Base-by-base conservation (phyloP, 2,113 vertebrate genomes). In the Rhinogobius similis region DNA sequence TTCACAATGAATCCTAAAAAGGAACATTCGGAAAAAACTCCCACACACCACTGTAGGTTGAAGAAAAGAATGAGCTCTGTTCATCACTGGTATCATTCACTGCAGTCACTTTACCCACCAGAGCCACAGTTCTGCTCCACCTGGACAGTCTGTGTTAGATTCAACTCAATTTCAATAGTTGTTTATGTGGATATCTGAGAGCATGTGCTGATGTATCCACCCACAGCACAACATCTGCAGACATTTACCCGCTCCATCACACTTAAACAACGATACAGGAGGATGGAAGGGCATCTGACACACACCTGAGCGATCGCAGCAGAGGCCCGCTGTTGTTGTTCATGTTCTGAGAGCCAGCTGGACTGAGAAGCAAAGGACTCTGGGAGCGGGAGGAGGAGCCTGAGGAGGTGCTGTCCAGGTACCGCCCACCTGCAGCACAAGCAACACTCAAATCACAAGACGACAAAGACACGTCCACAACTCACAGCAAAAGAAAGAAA, bases 361-460 rank as follows among this genome's bases (percentile, higher is more conserved):
- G 95, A 74, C 95, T 97, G 41, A 95, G 80, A 76, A 95, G 71
- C 84, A 95, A 82, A 0, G 96, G 95, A 90, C 96, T 97, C 91
- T 96, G 95, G 3, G 96, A 97, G 44, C 95, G 91, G 0, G 95
- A 96, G 0, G 96, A 97, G 0, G 95, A 97, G 39, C 94, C 95
- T 0, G 96, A 97, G 0, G 96, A 97, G 0, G 94, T 95, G 56
- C 95, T 96, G 23, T 96, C 95, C 89, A 96, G 83, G 78, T 91
- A 94, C 12, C 94, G 93, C 81, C 94, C 93, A 88, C 88, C 85
- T 88, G 67, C 18, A 14, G 13, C 53, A 39, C 61, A 44, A 16
- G 14, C 14, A 59, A 53, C 24, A 26, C 21, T 24, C 52, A 55
- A 44, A 4, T 41, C 9, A 52, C 10, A 48, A n/a, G 20, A 20